phyloP scores from a whole-genome alignment of 2,888 invertebrate species.

The Leucophora obtusa region DNA sequence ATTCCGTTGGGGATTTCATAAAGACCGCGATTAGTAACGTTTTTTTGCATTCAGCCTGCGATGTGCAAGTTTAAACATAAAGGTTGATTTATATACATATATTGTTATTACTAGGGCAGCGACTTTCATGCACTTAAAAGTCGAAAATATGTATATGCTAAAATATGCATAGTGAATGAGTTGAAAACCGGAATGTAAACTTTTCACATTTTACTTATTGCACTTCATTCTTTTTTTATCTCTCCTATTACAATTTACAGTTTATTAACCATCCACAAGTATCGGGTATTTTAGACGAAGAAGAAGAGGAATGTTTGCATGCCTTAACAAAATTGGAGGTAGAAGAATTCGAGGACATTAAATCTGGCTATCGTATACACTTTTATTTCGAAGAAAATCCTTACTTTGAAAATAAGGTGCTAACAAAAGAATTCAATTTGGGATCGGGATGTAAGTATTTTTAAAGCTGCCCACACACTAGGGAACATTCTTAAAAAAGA shows the following conservation, averaged over 20 bases:
- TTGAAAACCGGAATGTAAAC: no score
- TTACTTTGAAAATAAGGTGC: constrained; percentile 88
- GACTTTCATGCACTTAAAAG: no score
- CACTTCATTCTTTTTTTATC: constrained; percentile 13
- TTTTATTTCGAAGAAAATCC: constrained; percentile 89
- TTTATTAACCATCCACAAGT: constrained; percentile 93
- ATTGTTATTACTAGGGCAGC: no score
- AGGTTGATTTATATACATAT: no score
- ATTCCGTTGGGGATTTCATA: no score
- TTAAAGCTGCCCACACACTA: no score
- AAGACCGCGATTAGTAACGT: no score
- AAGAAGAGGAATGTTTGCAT: constrained; percentile 89
- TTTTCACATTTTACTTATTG: constrained; percentile 12
- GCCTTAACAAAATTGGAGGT: constrained; percentile 87
- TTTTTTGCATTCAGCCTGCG: no score
- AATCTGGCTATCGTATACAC: constrained; percentile 89
- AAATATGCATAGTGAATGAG: no score
- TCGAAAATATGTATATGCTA: no score
- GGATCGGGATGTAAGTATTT: constrained; percentile 74
- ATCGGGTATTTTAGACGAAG: constrained; percentile 87
- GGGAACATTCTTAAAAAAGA: no score
- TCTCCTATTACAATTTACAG: constrained; percentile 64
- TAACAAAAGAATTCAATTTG: constrained; percentile 86
- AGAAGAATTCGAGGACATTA: constrained; percentile 92
- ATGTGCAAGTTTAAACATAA: no score